phyloP scores from a whole-genome alignment of 2,888 invertebrate genomes.

The Microctonus aethiopoides region DNA sequence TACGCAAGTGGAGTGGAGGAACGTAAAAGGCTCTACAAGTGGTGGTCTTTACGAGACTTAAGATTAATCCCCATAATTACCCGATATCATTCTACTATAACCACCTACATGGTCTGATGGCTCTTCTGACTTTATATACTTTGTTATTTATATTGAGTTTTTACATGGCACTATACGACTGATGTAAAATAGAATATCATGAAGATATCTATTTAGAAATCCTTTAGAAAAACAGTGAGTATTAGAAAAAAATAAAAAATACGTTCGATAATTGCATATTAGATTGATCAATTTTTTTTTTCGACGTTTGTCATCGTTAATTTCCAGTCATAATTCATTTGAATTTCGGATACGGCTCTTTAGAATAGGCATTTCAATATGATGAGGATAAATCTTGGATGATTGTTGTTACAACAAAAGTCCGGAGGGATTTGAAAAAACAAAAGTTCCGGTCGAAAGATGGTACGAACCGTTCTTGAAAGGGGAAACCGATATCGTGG shows the following conservation, averaged over 20 bases:
- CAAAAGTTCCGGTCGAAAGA: background rate
- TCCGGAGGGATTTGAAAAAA: background rate
- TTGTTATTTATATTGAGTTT: conserved; percentile 46
- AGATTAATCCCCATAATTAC: conserved; percentile 67
- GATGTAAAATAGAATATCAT: conserved; percentile 43
- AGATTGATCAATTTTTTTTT: conserved; percentile 17
- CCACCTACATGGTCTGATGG: too few species aligned
- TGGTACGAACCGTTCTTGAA: background rate
- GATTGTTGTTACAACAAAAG: background rate
- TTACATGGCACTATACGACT: conserved; percentile 49
- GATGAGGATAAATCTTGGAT: background rate
- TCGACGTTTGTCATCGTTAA: too few species aligned
- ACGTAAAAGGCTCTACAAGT: conserved; percentile 59
- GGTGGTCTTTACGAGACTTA: conserved; percentile 66
- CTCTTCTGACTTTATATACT: too few species aligned
- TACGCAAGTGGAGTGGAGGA: background rate
- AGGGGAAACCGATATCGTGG: conserved; percentile 37
- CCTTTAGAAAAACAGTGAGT: conserved; percentile 11
- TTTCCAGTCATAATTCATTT: background rate
- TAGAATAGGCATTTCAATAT: background rate
- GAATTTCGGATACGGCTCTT: background rate
- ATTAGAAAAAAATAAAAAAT: background rate
- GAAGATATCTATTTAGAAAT: conserved; percentile 61
- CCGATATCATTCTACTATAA: conserved; percentile 47
- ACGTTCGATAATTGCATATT: background rate